A percentile compares a stretch with the other conserved stretches of the same genome.
phyloP scores from a whole-genome alignment of 2,888 invertebrate genomes.

The Melanostoma scalare region DNA sequence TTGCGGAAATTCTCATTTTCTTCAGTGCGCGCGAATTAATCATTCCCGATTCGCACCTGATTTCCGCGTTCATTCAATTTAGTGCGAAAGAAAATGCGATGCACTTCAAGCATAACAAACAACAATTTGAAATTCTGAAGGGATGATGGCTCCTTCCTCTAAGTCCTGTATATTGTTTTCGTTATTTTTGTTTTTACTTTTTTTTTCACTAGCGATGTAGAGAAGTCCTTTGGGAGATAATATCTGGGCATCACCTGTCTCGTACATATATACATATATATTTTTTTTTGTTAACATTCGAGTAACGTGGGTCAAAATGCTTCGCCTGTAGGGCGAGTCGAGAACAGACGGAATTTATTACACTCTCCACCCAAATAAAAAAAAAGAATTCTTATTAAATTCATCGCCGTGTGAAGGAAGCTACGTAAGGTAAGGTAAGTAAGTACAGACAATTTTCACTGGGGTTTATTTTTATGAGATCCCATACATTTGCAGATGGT shows the following conservation, averaged over 20 bases:
- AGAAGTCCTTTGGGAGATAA: constrained; percentile 34
- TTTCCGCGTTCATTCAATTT: constrained; percentile 47
- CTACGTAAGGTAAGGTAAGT: not conserved
- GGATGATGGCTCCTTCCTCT: constrained; percentile 15
- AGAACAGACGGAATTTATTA: constrained; percentile 63
- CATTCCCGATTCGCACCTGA: constrained; percentile 59
- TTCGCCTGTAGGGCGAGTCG: constrained; percentile 30
- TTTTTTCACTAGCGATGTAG: not conserved
- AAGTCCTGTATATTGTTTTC: constrained; percentile 6
- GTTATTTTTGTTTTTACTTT: constrained; percentile 1
- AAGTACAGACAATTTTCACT: constrained; percentile 59
- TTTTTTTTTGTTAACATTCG: constrained; percentile 29
- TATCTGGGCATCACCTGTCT: constrained; percentile 58
- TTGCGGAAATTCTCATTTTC: constrained; percentile 46
- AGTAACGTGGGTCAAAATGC: constrained; percentile 42
- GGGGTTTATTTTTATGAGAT: constrained; percentile 60
- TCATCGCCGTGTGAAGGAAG: constrained; percentile 40
- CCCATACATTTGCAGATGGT: constrained; percentile 67
- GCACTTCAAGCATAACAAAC: constrained; percentile 49
- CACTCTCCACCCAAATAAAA: constrained; percentile 36
- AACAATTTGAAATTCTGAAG: constrained; percentile 17
- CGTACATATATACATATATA: constrained; percentile 24
- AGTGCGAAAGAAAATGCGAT: constrained; percentile 38
- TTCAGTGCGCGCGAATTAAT: constrained; percentile 51
- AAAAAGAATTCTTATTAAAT: constrained; percentile 65